Base-by-base conservation (phyloP, 2,113 vertebrate genomes). In the Phasianus colchicus region DNA sequence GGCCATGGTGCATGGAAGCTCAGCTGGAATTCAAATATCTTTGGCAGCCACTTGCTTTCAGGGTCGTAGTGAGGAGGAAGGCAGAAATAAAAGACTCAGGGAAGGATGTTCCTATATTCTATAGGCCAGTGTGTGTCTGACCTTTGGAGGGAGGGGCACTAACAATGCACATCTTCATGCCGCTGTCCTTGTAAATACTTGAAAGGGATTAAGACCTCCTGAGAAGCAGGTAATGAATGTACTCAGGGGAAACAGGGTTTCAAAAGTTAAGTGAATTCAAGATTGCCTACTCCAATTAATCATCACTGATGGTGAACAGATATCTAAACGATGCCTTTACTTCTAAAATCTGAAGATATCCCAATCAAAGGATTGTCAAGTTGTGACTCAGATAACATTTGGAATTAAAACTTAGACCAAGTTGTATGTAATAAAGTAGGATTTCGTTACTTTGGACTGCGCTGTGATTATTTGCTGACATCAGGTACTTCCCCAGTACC, bases 211-310 rank as follows among this genome's bases (percentile, higher is more conserved):
- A 82, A 61, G 55, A 11, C 24, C 75, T 89, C 89, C 83, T 92
- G 78, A 84, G 61, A 85, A 78, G 83, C 34, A 95, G 78, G 63
- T 86, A 83, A 72, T 76, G 83, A 94, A 88, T 43, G 38, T 45
- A 73, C 65, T 80, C 42, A 42, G 75, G 64, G 67, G 40, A n/a
- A 54, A 72, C 38, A 48, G 86, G 57, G 45, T 89, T 88, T 74
- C 63, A 66, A 55, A 86, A 50, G 55, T 63, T 73, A 66, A 79
- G 80, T 75, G 60, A 76, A 84, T 81, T 92, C 87, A 76, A 57
- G 66, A 66, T 74, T 83, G 83, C 75, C 42, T 48, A n/a, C 63
- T 90, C 75, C 66, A 72, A 38, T 66, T 85, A 55, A 66, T 83
- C 50, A 48, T 80, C 61, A 16, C 48, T 64, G 22, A 22, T 43